phyloP scores from a whole-genome alignment of 1,140 invertebrate genomes.

The Ephestia elutella region DNA sequence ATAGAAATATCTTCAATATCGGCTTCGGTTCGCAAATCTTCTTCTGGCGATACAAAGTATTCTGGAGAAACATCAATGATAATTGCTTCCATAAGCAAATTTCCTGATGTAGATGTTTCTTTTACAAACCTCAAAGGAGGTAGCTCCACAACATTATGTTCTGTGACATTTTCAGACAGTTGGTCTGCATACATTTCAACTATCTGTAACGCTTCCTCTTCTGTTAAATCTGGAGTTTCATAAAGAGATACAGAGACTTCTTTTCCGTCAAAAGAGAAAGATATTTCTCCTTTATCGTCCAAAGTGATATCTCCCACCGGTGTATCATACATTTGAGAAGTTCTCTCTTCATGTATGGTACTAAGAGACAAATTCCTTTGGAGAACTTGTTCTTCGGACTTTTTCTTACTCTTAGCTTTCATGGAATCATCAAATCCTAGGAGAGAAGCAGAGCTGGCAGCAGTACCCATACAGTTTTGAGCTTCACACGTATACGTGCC shows the following conservation, averaged over 20 bases:
- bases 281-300: conserved; percentile 88
- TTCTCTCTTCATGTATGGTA: conserved; percentile 92
- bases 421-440: conserved; percentile 88
- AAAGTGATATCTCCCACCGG: conserved; percentile 84
- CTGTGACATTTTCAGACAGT: conserved; percentile 90
- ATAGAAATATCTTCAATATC: conserved; percentile 89
- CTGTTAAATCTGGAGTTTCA: conserved; percentile 92
- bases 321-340: conserved; percentile 90
- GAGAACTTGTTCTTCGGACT: conserved; percentile 73
- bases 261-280: conserved; percentile 92
- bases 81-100: conserved; percentile 91
- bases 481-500: conserved; percentile 96
- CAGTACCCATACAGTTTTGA: conserved; percentile 92
- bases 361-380: conserved; percentile 87
- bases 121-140: conserved; percentile 91
- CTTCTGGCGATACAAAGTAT: conserved; percentile 83
- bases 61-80: conserved; percentile 93
- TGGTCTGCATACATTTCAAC: conserved; percentile 96
- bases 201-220: conserved; percentile 92
- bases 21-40: conserved; percentile 87
- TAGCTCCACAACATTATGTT: conserved; percentile 90
- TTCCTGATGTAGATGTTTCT: conserved; percentile 90
- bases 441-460: conserved; percentile 89
- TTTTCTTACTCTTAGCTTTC: conserved; percentile 73
- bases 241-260: conserved; percentile 93